Evolutionary conservation across 2,797 vertebrate genomes (phyloP).

Genomic region (Spondyliosoma cantharus): DNA sequence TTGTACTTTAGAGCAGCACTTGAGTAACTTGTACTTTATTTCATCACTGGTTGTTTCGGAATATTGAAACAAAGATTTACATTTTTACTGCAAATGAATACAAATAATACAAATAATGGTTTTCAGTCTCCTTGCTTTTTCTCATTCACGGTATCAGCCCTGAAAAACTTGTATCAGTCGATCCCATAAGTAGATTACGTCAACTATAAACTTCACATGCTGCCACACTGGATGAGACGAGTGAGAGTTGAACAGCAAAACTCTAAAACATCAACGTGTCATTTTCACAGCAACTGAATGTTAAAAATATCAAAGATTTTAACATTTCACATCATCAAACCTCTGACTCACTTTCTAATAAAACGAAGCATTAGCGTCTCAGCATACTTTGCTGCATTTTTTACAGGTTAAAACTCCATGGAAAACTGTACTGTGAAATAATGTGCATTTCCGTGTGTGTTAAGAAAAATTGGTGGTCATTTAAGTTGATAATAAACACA

Average conservation of each 20-base stretch:
- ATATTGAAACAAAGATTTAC: no score
- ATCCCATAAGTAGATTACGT: no score
- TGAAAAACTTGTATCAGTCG: no score
- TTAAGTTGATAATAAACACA: conserved; percentile 11
- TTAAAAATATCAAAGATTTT: neutral
- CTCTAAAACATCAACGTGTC: neutral
- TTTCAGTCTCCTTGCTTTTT: no score
- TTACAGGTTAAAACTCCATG: neutral
- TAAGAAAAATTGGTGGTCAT: neutral
- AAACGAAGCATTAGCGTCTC: neutral
- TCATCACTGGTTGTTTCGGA: no score
- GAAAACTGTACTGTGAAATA: neutral
- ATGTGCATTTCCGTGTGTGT: neutral
- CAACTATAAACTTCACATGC: neutral
- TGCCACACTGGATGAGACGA: no score
- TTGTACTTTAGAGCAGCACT: no score
- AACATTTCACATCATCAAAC: neutral
- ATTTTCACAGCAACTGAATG: neutral
- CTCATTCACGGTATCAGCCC: no score
- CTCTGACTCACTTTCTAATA: neutral
- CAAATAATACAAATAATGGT: no score
- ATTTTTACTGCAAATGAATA: no score
- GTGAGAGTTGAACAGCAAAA: neutral
- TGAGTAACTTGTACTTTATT: no score
- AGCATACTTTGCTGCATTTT: neutral